Evolutionary conservation across 2,113 vertebrate species (phyloP).

Genomic region (Haemorhous mexicanus): DNA sequence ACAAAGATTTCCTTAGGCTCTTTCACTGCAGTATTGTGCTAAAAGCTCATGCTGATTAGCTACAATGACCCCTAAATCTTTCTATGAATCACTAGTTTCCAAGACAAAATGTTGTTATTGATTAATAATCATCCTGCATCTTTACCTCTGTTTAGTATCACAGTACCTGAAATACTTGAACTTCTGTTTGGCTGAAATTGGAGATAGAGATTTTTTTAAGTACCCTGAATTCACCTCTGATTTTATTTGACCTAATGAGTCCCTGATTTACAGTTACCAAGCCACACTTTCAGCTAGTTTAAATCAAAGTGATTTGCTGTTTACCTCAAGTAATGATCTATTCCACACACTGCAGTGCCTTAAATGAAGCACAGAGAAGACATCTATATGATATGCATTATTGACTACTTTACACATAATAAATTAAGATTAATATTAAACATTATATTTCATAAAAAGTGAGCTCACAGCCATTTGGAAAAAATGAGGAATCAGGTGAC

Average conservation of each 20-base stretch:
- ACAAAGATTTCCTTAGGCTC: not conserved
- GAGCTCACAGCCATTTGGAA: not conserved
- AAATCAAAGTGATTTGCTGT: constrained; percentile 12
- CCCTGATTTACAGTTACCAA: not conserved
- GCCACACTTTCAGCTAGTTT: not conserved
- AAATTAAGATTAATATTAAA: constrained; percentile 25
- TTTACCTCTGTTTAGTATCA: not conserved
- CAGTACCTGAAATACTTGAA: not conserved
- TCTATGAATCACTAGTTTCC: not conserved
- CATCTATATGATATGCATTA: not conserved
- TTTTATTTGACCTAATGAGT: not conserved
- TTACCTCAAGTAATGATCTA: not conserved
- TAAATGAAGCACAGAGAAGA: not conserved
- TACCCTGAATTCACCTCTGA: not conserved
- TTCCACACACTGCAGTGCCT: not conserved
- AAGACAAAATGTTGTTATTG: not conserved
- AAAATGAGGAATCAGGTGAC: not conserved
- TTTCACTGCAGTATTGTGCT: not conserved
- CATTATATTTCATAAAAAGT: not conserved
- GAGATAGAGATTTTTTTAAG: not conserved
- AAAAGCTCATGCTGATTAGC: not conserved
- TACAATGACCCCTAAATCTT: not conserved
- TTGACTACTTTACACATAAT: not conserved
- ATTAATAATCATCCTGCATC: not conserved
- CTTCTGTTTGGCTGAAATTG: not conserved